A percentile compares a stretch with the other conserved stretches of the same genome.
Evolutionary conservation across 2,888 invertebrate species (phyloP).

Genomic region (Nyleta sp.): DNA sequence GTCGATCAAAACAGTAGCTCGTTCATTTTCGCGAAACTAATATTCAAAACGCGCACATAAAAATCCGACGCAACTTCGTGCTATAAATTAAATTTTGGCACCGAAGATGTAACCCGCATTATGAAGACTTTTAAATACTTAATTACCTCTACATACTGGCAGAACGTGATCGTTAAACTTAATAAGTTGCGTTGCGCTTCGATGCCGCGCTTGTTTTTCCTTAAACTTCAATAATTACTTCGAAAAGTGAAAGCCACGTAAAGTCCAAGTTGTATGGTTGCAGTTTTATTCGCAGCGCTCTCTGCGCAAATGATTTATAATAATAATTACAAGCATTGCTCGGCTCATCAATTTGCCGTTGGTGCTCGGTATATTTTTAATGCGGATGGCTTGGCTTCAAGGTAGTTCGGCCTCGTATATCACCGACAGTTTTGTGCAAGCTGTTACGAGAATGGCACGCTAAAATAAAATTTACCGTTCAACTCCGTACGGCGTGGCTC

Average conservation of each 20-base stretch:
- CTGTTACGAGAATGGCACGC: slow-evolving; percentile 75
- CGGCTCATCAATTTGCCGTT: slow-evolving; percentile 72
- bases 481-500: slow-evolving; percentile 23
- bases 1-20: not conserved
- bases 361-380: slow-evolving; percentile 71
- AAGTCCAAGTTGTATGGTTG: slow-evolving; percentile 23
- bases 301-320: slow-evolving; percentile 72
- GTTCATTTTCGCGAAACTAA: not conserved
- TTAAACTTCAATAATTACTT: slow-evolving; percentile 36
- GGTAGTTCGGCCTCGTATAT: slow-evolving; percentile 75
- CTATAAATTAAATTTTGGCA: slow-evolving; percentile 2
- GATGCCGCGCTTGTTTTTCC: slow-evolving; percentile 16
- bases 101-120: not conserved
- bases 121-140: slow-evolving; percentile 13
- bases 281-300: slow-evolving; percentile 33
- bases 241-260: slow-evolving; percentile 19
- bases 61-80: not conserved
- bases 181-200: not conserved
- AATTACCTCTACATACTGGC: not conserved
- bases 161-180: slow-evolving; percentile 16
- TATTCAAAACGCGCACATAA: not conserved
- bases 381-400: slow-evolving; percentile 71
- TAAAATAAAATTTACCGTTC: slow-evolving; percentile 73
- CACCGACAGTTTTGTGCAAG: slow-evolving; percentile 78
- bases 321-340: slow-evolving; percentile 75